A percentile compares a stretch with the other conserved stretches of the same genome.
phyloP scores from a whole-genome alignment of 2,113 vertebrate species.

The Andinoacara biseriatus region DNA sequence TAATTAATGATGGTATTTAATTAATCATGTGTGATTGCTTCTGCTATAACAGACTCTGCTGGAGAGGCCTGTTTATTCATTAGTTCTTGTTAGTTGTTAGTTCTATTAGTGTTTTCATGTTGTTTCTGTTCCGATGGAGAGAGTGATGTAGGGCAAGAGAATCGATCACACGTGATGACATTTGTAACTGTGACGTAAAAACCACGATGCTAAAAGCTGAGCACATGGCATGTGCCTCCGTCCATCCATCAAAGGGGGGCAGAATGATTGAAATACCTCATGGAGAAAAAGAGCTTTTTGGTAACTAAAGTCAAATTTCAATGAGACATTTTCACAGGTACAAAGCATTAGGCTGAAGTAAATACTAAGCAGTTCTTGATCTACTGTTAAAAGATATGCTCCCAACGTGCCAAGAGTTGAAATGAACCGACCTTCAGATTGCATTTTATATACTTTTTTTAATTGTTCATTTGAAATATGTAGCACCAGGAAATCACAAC shows the following conservation, averaged over 20 bases:
- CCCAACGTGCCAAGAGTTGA: not conserved
- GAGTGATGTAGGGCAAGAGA: slow-evolving; percentile 4
- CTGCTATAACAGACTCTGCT: not conserved
- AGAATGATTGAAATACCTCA: not conserved
- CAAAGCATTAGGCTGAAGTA: not conserved
- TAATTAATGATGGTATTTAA: slow-evolving; percentile 20
- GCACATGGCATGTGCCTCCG: not conserved
- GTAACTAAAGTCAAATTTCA: not conserved
- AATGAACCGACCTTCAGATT: not conserved
- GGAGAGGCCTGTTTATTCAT: not conserved
- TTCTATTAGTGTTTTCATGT: not conserved
- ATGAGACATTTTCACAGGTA: not conserved
- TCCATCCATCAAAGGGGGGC: no score
- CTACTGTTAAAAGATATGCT: not conserved
- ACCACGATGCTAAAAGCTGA: slow-evolving; percentile 20
- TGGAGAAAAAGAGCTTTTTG: not conserved
- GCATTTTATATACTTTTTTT: not conserved
- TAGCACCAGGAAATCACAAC: not conserved
- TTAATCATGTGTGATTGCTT: slow-evolving; percentile 16
- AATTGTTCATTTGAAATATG: not conserved
- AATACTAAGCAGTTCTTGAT: not conserved
- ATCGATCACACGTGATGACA: slow-evolving; percentile 33
- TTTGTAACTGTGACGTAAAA: slow-evolving; percentile 44
- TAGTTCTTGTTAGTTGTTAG: not conserved
- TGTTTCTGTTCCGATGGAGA: not conserved